These are phyloP conservation scores for Scaptomyza caliginosa DNA, from an alignment of 2,888 invertebrate genomes.

Conservation along the genomic window DNA sequence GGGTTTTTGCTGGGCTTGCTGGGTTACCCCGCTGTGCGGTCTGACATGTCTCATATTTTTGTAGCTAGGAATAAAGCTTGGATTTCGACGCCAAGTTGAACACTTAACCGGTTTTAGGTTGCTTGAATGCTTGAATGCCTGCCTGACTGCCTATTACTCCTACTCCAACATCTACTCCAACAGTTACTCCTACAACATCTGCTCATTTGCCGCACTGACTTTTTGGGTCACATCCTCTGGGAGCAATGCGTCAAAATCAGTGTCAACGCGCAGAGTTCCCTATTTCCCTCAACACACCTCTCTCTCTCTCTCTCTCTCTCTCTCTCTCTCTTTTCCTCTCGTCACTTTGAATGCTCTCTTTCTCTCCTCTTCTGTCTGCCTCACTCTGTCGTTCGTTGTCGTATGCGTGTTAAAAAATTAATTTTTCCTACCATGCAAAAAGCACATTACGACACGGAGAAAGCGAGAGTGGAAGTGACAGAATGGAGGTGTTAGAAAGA, in stretches of 20 bases:
- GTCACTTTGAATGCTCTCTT: neutral
- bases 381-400: conserved; percentile 5
- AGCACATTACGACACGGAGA: conserved; percentile 15
- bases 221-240: conserved; percentile 82
- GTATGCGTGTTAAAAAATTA: conserved; percentile 78
- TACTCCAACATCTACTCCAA: conserved; percentile 73
- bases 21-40: conserved; percentile 33
- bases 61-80: conserved; percentile 42
- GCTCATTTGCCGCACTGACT: conserved; percentile 77
- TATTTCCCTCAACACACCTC: conserved; percentile 3
- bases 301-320: neutral
- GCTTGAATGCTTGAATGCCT: conserved; percentile 20
- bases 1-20: conserved; percentile 5
- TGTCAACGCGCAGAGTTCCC: conserved; percentile 76
- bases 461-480: neutral
- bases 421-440: conserved; percentile 71
- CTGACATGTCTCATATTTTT: conserved; percentile 73
- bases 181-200: conserved; percentile 64
- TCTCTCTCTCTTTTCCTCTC: neutral
- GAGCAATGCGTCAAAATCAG: conserved; percentile 82
- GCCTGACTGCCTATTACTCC: conserved; percentile 48
- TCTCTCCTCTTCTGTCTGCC: neutral
- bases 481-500: neutral
- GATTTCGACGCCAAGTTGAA: conserved; percentile 56
- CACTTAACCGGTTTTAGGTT: conserved; percentile 73